Evolutionary conservation across 2,888 invertebrate species (phyloP), one percentile per base, ranked within the genome.

Genomic region (Limnephilus auricula): DNA sequence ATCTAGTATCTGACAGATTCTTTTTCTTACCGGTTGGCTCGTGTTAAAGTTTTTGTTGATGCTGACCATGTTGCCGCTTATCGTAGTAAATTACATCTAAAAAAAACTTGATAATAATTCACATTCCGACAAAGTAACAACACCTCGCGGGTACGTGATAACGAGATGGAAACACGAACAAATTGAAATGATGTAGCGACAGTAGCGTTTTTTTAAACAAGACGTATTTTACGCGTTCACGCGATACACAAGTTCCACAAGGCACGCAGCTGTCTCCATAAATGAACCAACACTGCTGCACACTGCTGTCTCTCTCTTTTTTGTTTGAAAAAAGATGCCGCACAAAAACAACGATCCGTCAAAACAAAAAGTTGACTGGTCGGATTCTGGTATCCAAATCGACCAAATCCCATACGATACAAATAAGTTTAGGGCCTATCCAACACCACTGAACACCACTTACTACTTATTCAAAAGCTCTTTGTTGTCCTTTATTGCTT

Each of bases 21-120:
- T n/a, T 50, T 89, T 32, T 87, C 92, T 91, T 79, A 92, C 93
- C 92, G 93, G 87, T 89, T 93, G 93, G 82, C 91, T 87, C 15
- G 91, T 78, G 31, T 91, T 91, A 89, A 93, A 93, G 90, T 93
- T 90, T 78, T 93, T 91, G 83, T 92, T 92, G 78, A 93, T 93
- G 92, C 92, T 93, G 85, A 93, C 93, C 93, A 93, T 93, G 34
- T 91, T 92, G 90, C 82, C 90, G 88, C 40, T 32, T 89, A 37
- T 79, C 40, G 50, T 15, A 80, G 40, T 80, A 89, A 80, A 80
- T 89, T 37, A 89, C 89, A 89, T 89, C 79, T 89, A 45, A 89
- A 87, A 89, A 87, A 65, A 31, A 25, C 82, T 32, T 83, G 34
- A 89, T 83, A 65, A 90, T 83, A 83, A 90, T 83, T 83, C 90